Evolutionary conservation across 2,888 invertebrate species (phyloP).

Genomic region (Drosophila bunnanda): DNA sequence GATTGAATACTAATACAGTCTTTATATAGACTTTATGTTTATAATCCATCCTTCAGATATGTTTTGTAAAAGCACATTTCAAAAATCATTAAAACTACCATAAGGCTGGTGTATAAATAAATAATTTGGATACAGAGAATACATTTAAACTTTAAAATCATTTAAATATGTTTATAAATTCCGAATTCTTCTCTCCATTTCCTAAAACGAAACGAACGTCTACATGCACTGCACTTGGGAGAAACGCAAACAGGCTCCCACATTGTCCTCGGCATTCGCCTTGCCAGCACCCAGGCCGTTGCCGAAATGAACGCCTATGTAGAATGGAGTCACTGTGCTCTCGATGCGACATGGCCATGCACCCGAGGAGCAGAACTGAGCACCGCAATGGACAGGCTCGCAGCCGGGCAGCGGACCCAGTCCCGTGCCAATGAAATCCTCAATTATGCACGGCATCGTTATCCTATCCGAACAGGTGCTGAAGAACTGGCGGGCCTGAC

Average conservation of each 20-base stretch:
- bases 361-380: conserved; percentile 88
- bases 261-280: conserved; percentile 91
- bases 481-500: conserved; percentile 73
- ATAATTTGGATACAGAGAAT: background rate
- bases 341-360: conserved; percentile 87
- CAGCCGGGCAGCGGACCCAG: conserved; percentile 86
- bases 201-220: conserved; percentile 43
- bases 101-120: background rate
- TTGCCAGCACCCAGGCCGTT: conserved; percentile 88
- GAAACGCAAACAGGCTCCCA: conserved; percentile 91
- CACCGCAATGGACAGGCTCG: conserved; percentile 92
- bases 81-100: background rate
- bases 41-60: background rate
- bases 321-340: conserved; percentile 91
- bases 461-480: conserved; percentile 89
- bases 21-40: conserved; percentile 3
- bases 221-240: conserved; percentile 89
- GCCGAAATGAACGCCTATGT: conserved; percentile 91
- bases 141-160: background rate
- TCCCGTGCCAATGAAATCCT: conserved; percentile 90
- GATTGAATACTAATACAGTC: conserved; percentile 13
- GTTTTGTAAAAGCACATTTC: conserved; percentile 9
- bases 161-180: background rate
- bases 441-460: conserved; percentile 93
- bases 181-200: conserved; percentile 7